Conservation (phyloP, 1,140 invertebrate species). For the Caerostris darwini region DNA sequence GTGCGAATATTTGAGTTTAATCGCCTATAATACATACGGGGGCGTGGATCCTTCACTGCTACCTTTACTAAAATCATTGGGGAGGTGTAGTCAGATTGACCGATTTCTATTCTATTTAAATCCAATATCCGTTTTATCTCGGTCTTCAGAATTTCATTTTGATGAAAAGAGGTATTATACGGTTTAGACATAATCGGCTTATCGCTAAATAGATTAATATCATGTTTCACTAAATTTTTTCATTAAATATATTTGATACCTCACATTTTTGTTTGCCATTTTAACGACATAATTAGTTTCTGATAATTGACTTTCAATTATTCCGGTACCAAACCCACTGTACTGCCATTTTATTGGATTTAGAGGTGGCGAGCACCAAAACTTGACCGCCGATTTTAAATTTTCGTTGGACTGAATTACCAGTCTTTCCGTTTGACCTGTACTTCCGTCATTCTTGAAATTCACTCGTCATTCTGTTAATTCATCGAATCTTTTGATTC, state of each 20-base stretch:
- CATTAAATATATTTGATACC: conserved; percentile 35
- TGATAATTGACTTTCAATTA: conserved; percentile 8
- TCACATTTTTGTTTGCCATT: conserved; percentile 13
- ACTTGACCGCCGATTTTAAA: not conserved
- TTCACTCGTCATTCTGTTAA: not conserved
- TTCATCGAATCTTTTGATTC: not conserved
- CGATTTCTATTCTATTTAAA: not conserved
- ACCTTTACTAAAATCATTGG: conserved; percentile 5
- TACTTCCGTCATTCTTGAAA: not conserved
- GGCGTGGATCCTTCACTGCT: not conserved
- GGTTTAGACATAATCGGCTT: conserved; percentile 18
- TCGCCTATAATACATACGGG: not conserved
- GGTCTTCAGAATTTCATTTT: not conserved
- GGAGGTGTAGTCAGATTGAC: conserved; percentile 54
- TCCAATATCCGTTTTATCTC: conserved; percentile 18
- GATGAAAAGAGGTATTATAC: not conserved
- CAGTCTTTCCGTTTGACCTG: conserved; percentile 39
- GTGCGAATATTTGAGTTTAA: not conserved
- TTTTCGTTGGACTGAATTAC: not conserved
- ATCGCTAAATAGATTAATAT: conserved; percentile 19
- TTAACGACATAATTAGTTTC: conserved; percentile 47
- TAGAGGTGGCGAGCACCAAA: conserved; percentile 10
- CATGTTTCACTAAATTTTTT: conserved; percentile 23
- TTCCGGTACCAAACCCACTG: conserved; percentile 32
- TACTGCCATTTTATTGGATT: conserved; percentile 25